These are phyloP conservation scores for Drosophila tripunctata DNA, from an alignment of 2,888 invertebrate species.

Conservation along the genomic window DNA sequence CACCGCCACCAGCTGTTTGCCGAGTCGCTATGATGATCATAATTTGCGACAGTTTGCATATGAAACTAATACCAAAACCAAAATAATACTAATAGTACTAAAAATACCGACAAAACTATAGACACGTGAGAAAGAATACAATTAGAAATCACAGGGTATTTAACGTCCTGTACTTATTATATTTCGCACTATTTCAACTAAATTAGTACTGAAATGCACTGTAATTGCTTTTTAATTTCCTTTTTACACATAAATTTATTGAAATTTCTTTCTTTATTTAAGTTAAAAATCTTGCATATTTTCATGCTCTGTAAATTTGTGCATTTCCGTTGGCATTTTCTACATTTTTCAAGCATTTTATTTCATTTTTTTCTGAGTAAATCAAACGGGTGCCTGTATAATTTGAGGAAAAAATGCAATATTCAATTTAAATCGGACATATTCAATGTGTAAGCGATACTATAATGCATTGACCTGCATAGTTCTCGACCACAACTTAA, in stretches of 20 bases:
- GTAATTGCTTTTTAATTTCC: constrained; percentile 58
- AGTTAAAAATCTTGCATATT: constrained; percentile 38
- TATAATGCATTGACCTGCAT: constrained; percentile 1
- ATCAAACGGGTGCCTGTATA: constrained; percentile 34
- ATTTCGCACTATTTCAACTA: constrained; percentile 15
- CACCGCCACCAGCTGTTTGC: background rate
- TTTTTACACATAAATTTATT: constrained; percentile 31
- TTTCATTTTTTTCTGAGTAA: constrained; percentile 23
- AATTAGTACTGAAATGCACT: constrained; percentile 31
- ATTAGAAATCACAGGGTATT: constrained; percentile 9
- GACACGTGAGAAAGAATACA: background rate
- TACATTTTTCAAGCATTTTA: background rate
- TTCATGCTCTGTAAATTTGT: constrained; percentile 32
- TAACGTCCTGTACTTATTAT: too few relatives aligned
- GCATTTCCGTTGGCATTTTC: constrained; percentile 43
- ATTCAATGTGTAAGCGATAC: constrained; percentile 30
- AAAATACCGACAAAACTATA: background rate
- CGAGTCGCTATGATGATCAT: background rate
- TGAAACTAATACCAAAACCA: constrained; percentile 1
- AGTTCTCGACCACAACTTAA: constrained; percentile 17
- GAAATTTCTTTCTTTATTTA: constrained; percentile 3
- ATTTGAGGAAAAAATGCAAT: constrained; percentile 39
- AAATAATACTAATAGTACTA: background rate
- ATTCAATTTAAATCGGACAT: constrained; percentile 37
- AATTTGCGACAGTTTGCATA: constrained; percentile 2